Conservation (phyloP, 2,888 invertebrate species). For the Cartodere bifasciata region DNA sequence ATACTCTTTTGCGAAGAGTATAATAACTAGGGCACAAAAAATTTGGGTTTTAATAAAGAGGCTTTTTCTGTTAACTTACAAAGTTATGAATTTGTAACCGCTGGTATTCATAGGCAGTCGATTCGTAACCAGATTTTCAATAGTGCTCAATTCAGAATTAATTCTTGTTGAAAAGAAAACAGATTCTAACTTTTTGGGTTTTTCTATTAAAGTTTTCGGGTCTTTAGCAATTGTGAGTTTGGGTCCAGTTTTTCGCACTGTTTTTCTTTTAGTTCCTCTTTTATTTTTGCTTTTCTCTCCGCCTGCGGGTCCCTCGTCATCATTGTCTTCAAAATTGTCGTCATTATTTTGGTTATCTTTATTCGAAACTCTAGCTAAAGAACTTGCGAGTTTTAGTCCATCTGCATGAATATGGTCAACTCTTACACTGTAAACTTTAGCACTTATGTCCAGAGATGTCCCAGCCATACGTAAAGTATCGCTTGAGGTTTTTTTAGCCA, state of each 20-base stretch:
- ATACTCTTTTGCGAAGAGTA: no score
- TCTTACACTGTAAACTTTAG: constrained; percentile 75
- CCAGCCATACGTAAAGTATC: constrained; percentile 70
- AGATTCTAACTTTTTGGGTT: constrained; percentile 23
- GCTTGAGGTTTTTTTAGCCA: constrained; percentile 56
- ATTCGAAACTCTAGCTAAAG: constrained; percentile 33
- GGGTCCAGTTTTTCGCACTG: no score
- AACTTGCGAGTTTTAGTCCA: constrained; percentile 64
- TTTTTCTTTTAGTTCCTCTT: no score
- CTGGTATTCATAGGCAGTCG: constrained; percentile 18
- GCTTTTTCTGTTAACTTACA: constrained; percentile 22
- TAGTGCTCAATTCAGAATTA: constrained; percentile 21
- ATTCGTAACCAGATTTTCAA: constrained; percentile 25
- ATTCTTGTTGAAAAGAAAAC: constrained; percentile 23
- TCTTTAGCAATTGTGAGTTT: constrained; percentile 22
- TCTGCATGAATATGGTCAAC: constrained; percentile 78
- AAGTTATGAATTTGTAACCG: constrained; percentile 19
- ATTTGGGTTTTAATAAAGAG: no score
- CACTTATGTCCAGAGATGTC: constrained; percentile 75
- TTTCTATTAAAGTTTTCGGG: constrained; percentile 17
- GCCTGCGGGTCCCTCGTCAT: constrained; percentile 13
- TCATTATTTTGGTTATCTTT: constrained; percentile 8
- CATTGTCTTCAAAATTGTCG: constrained; percentile 11
- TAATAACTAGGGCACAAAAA: no score
- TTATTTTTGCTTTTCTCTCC: constrained; percentile 19